Evolutionary conservation across 1,140 invertebrate genomes (phyloP).

Genomic region (Nasonia longicornis): DNA sequence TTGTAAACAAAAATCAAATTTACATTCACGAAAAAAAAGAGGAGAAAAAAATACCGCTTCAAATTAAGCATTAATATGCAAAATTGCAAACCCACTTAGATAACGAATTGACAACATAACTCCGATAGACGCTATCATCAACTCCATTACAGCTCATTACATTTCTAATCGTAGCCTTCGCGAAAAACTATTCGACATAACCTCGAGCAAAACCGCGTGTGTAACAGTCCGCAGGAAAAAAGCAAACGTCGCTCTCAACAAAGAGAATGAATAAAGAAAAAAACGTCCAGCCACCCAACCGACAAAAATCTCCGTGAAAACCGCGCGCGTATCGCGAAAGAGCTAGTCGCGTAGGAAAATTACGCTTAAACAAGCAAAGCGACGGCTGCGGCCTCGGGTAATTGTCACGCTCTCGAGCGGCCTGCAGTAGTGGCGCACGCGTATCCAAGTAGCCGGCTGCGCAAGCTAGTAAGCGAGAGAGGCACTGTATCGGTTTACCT

Average conservation of each 20-base stretch:
- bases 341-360: slow-evolving; percentile 20
- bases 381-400: slow-evolving; percentile 29
- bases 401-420: slow-evolving; percentile 38
- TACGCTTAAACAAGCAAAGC: slow-evolving; percentile 26
- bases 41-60: neutral
- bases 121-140: neutral
- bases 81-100: neutral
- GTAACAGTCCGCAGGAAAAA: neutral
- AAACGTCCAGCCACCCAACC: neutral
- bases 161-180: neutral
- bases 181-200: neutral
- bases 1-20: neutral
- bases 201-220: neutral
- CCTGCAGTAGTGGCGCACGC: neutral
- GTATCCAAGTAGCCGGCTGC: slow-evolving; percentile 24
- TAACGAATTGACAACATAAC: neutral
- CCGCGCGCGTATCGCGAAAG: neutral
- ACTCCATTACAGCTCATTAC: neutral
- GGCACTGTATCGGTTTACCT: slow-evolving; percentile 43
- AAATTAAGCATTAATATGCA: neutral
- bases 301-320: neutral
- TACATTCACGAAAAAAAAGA: neutral
- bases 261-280: neutral
- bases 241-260: neutral
- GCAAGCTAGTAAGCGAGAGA: neutral